Base-by-base conservation (phyloP, 2,797 vertebrate genomes). In the Chelidonichthys spinosus region DNA sequence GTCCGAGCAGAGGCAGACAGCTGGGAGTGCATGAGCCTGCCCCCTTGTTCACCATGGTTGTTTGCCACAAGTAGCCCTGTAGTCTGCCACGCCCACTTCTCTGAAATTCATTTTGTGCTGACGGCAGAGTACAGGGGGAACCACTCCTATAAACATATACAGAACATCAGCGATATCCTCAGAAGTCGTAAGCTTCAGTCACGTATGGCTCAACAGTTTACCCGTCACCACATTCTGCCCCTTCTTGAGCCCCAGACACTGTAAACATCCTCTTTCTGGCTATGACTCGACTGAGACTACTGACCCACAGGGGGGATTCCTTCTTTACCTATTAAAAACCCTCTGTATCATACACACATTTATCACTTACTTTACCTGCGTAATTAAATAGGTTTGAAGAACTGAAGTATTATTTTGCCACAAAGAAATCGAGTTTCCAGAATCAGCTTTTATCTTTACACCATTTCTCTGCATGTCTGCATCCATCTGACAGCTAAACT, bases 81-180 rank as follows among this genome's bases (percentile, higher is more conserved):
- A 56, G 64, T 73, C 74, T 56, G 58, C 71, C 81, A 73, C 79
- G 10, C 87, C 87, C 63, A 83, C 88, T 85, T 89, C 87, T 86
- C 71, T 69, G 86, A 86, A 90, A 85, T 78, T 61, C 40, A 58
- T 82, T 89, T 87, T 81, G 46, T 87, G 82, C 83, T 89, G 86
- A 87, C 87, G 69, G 59, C 52, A 72, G 52, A 76, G 64, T 6
- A 62, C 49, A 82, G 72, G 74, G 77, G 46, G 71, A 70, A 70
- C 76, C 73, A 81, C 70, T 78, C 74, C 82, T 63, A 49, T 35
- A 35, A 77, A 79, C 55, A 63, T 18, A 72, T 18, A 66, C 56
- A 72, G 44, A 59, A 5, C 53, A 59, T 53, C 65, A 32, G 18
- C 35, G 58, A 63, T 74, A 49, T 54, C 37, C 49, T 37, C 63